Conservation (phyloP, 2,888 invertebrate genomes). For the Oscheius sp. region DNA sequence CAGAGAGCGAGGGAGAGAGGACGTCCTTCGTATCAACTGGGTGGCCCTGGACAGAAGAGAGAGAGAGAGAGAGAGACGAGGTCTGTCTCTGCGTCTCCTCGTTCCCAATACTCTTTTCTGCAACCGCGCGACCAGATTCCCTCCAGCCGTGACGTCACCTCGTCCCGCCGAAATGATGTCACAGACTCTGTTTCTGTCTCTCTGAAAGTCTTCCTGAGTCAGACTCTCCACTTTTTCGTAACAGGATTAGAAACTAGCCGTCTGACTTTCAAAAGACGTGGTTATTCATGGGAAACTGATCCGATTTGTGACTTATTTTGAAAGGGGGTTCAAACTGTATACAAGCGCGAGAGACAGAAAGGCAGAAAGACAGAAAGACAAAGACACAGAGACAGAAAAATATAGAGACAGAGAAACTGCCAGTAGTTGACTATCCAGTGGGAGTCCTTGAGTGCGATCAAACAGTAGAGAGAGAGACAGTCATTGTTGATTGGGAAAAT, state of each 20-base stretch:
- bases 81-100: constrained; percentile 19
- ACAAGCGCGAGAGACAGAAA: too few species aligned
- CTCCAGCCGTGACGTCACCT: constrained; percentile 18
- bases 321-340: too few species aligned
- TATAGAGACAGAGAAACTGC: neutral
- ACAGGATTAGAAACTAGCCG: too few species aligned
- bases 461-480: neutral
- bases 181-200: neutral
- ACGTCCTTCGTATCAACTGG: constrained; percentile 26
- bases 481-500: neutral
- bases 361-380: too few species aligned
- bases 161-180: constrained; percentile 1
- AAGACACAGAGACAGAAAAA: too few species aligned
- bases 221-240: too few species aligned
- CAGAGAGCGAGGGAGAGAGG: neutral
- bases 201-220: too few species aligned
- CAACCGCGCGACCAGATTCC: constrained; percentile 23
- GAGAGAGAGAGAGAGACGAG: too few species aligned
- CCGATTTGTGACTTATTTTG: too few species aligned
- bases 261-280: too few species aligned
- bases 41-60: neutral
- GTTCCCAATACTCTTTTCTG: neutral
- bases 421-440: neutral
- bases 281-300: too few species aligned
- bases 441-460: neutral